Evolutionary conservation across 2,888 invertebrate genomes (phyloP).

Genomic region (Ormia ochracea): DNA sequence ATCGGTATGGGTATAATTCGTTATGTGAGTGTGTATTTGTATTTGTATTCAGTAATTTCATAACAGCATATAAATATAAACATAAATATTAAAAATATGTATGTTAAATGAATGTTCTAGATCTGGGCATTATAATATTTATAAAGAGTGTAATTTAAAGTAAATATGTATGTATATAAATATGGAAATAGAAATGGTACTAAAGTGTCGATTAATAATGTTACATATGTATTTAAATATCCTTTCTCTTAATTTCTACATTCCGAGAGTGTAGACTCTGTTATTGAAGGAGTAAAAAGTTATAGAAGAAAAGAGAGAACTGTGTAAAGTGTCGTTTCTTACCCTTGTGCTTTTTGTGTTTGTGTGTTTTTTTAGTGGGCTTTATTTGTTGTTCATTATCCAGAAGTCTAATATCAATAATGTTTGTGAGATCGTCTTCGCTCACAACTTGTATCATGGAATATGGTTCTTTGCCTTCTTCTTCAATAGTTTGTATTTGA

Average conservation of each 20-base stretch:
- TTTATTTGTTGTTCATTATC: constrained; percentile 71
- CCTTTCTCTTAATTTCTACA: background rate
- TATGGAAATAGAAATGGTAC: background rate
- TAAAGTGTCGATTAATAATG: background rate
- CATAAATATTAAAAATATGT: constrained; percentile 10
- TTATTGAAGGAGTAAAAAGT: background rate
- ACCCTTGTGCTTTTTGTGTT: constrained; percentile 73
- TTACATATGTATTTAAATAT: constrained; percentile 9
- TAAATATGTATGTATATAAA: constrained; percentile 28
- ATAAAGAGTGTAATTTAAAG: constrained; percentile 1
- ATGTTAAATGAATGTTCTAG: constrained; percentile 6
- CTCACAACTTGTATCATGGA: constrained; percentile 76
- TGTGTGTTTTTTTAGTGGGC: constrained; percentile 68
- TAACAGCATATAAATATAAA: constrained; percentile 1
- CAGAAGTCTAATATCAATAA: constrained; percentile 74
- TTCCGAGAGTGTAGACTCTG: background rate
- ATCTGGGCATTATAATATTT: background rate
- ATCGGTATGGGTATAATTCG: background rate
- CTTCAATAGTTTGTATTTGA: constrained; percentile 78
- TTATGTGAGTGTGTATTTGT: background rate
- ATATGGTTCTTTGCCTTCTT: constrained; percentile 77
- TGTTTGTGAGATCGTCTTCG: constrained; percentile 72
- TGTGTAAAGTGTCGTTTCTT: constrained; percentile 67
- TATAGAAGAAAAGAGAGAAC: constrained; percentile 4
- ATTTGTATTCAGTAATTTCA: constrained; percentile 7